Evolutionary conservation across 2,113 vertebrate species (phyloP).

Genomic region (Atrichornis clamosus): DNA sequence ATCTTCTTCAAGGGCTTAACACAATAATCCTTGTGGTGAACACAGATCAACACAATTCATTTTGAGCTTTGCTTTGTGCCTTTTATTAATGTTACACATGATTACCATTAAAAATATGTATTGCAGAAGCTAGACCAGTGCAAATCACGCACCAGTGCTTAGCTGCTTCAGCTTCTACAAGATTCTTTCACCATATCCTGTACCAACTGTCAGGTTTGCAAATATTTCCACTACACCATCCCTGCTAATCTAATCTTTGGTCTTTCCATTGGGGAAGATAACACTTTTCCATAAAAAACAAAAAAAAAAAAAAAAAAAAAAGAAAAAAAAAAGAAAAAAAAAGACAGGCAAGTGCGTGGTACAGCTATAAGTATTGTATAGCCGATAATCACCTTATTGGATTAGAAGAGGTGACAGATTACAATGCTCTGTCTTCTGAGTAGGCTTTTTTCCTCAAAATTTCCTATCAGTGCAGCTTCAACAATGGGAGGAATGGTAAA

Average conservation of each 20-base stretch:
- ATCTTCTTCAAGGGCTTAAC: not conserved
- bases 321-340: no score
- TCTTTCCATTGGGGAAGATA: not conserved
- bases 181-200: not conserved
- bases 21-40: not conserved
- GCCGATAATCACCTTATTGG: not conserved
- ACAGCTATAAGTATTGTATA: not conserved
- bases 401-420: not conserved
- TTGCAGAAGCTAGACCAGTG: not conserved
- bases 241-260: not conserved
- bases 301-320: not conserved
- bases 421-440: not conserved
- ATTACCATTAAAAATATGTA: not conserved
- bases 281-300: not conserved
- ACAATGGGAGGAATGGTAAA: not conserved
- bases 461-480: not conserved
- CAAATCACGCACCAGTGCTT: not conserved
- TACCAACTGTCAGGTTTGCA: not conserved
- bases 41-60: not conserved
- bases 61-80: not conserved
- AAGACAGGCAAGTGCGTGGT: not conserved
- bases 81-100: not conserved
- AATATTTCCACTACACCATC: not conserved
- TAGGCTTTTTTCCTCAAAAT: not conserved
- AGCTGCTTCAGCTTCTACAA: not conserved